Base-by-base conservation (phyloP, 2,888 invertebrate genomes). In the Cenopis cana region DNA sequence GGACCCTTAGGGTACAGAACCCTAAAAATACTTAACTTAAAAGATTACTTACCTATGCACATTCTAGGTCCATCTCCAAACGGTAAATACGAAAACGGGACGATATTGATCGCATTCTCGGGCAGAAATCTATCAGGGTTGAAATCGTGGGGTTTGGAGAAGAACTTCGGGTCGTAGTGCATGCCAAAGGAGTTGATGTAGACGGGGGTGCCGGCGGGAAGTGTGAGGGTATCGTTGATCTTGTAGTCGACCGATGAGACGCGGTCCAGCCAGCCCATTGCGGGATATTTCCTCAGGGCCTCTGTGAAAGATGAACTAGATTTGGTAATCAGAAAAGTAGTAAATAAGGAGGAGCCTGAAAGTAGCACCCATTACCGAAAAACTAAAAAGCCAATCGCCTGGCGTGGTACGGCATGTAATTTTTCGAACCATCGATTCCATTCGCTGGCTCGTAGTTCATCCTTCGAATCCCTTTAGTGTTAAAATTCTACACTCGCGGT, bases 181-280 rank as follows among this genome's bases (percentile, higher is more conserved):
- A 87, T 80, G 12, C 85, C 88, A 0, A 73, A 72, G 2, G 74
- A 79, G 66, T 87, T 87, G 6, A 88, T 78, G 56, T 83, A 87
- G 6, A 88, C 74, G 0, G 82, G 82, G 0, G 85, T 88, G 0
- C 86, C 84, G 0, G 82, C 82, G 0, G 78, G 76, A 2, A 89
- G 80, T 0, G 83, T 85, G 2, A 89, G 72, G 0, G 81, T 74
- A 0, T 87, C 88, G 50, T 85, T 81, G 0, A 89, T 71, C 14
- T 74, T 59, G 68, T 88, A 89, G 24, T 85, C 81, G 0, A 69
- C 68, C 0, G 69, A 36, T 0, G 85, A 76, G 0, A 85, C 0
- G 8, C 89, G 81, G 56, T 88, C 87, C 17, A 88, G 14, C 85
- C 85, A 88, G 3, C 84, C 85, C 86, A 89, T 86, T 0, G 83